Base-by-base conservation (phyloP, 2,113 vertebrate genomes). In the Plestiodon gilberti region DNA sequence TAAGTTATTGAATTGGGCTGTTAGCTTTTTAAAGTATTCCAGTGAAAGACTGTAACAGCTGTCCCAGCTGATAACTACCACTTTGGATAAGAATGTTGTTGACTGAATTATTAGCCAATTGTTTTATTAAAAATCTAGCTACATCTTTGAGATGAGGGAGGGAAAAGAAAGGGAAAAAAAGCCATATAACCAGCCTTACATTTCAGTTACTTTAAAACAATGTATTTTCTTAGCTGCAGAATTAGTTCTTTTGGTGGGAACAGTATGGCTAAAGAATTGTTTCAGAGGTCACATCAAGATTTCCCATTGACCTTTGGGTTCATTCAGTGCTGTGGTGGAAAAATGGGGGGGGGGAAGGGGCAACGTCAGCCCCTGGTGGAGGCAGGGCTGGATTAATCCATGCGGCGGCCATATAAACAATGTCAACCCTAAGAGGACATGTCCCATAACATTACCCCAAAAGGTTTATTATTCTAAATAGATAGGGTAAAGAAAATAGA, bases 1-100 rank as follows among this genome's bases (percentile, higher is more conserved):
- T 98, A 96, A 96, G 96, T 89, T 90, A 97, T 96, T 97, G 96
- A 96, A 97, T 97, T 96, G 94, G 94, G 94, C 94, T 91, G 94
- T 95, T 95, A 93, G 87, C 96, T 95, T 96, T 97, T 97, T 96
- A 95, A 81, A 95, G 94, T 96, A 95, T 96, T 95, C 91, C 96
- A 96, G 94, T 95, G 95, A 96, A 96, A 95, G 94, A 96, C 95
- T 95, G 87, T 94, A 93, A 93, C 97, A 96, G 95, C 97, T 98
- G 97, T 88, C 82, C 81, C 83, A 88, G 81, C 97, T 92, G 97
- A 98, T 98, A 97, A 97, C 96, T 94, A 92, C 95, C 94, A 95
- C 92, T 88, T 93, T 92, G 93, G 90, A 94, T 93, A 94, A 95
- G 93, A 95, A 96, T 95, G 93, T 95, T 94, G 93, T 95, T 94